Percentiles rank a stretch among this genome's conserved stretches.
phyloP scores from a whole-genome alignment of 2,113 vertebrate species.

The Apteryx mantelli region DNA sequence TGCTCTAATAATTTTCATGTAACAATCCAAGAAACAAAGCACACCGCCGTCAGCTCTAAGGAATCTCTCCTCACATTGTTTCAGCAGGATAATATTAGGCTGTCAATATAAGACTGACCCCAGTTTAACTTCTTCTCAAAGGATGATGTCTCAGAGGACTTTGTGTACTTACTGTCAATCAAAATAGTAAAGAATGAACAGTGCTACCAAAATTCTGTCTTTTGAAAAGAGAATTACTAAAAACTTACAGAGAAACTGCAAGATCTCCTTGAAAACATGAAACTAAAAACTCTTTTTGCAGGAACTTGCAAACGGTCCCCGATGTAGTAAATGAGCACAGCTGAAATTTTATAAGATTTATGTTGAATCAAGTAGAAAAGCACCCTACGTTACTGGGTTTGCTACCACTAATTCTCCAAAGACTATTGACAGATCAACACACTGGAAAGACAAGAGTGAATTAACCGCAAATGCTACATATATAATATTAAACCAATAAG shows the following conservation, averaged over 20 bases:
- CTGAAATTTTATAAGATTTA: background rate
- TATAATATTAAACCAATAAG: background rate
- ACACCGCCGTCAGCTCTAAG: background rate
- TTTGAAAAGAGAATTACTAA: background rate
- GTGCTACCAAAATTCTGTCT: background rate
- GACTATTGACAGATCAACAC: background rate
- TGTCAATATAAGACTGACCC: background rate
- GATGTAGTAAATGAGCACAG: background rate
- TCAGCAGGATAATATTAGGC: background rate
- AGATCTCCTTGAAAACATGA: background rate
- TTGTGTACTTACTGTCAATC: background rate
- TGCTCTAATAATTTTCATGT: background rate
- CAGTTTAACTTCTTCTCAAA: background rate
- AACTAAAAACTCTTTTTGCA: conserved; percentile 22
- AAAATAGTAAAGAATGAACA: conserved; percentile 23
- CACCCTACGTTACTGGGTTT: background rate
- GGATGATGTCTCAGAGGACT: background rate
- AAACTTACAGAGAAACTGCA: background rate
- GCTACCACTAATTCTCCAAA: background rate
- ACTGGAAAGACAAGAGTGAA: background rate
- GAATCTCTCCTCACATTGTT: background rate
- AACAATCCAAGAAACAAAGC: background rate
- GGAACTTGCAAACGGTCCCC: background rate
- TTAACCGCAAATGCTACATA: background rate
- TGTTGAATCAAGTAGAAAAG: background rate